A percentile compares a stretch with the other conserved stretches of the same genome.
Conservation (phyloP, 2,888 invertebrate species). For the Exephanes ischioxanthus region DNA sequence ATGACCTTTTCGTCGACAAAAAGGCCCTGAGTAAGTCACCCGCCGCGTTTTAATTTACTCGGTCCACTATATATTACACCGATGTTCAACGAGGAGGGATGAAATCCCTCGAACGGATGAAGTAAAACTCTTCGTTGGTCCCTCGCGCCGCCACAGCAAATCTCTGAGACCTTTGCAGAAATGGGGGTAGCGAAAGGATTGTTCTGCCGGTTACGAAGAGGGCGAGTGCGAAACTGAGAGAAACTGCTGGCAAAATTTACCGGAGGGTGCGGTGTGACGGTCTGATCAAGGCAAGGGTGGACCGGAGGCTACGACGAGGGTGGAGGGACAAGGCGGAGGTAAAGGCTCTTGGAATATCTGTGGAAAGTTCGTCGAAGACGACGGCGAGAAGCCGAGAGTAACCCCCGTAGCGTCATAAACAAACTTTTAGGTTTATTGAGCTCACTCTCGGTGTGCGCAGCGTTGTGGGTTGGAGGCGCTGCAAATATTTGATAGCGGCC, state of each 20-base stretch:
- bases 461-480: constrained; percentile 78
- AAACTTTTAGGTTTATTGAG: constrained; percentile 83
- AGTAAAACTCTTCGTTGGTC: constrained; percentile 14
- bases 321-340: constrained; percentile 44
- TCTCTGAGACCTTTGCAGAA: constrained; percentile 51
- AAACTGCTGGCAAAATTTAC: constrained; percentile 56
- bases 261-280: constrained; percentile 42
- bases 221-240: constrained; percentile 49
- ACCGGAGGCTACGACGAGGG: constrained; percentile 3
- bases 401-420: constrained; percentile 76
- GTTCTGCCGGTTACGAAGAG: constrained; percentile 63
- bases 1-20: constrained; percentile 27
- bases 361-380: constrained; percentile 73
- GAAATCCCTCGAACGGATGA: constrained; percentile 12
- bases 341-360: constrained; percentile 61
- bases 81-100: neutral
- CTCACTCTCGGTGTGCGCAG: constrained; percentile 62
- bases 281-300: constrained; percentile 31
- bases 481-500: constrained; percentile 82
- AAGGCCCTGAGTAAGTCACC: constrained; percentile 10
- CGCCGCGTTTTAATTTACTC: constrained; percentile 32
- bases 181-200: constrained; percentile 66
- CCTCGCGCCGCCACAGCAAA: constrained; percentile 18
- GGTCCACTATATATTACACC: neutral
- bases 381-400: constrained; percentile 65